Conservation (phyloP, 2,113 vertebrate species). For the Apus apus region DNA sequence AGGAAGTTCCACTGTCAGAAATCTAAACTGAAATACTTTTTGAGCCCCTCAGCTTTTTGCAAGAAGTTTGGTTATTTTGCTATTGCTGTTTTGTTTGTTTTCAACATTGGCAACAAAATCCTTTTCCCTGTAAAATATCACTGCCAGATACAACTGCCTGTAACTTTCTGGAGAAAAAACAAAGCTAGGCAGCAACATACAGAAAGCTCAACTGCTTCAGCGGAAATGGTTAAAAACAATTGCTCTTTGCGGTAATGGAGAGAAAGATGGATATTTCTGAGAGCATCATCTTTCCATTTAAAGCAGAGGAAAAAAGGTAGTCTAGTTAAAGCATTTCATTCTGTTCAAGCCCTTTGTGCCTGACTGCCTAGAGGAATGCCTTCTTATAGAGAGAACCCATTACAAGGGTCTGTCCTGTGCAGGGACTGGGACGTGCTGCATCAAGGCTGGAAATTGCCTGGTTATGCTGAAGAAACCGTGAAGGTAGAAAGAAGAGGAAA, state of each 20-base stretch:
- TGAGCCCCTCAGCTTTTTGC: not conserved
- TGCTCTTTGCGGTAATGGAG: not conserved
- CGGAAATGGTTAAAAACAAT: conserved; percentile 2
- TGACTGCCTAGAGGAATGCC: not conserved
- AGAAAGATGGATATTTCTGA: not conserved
- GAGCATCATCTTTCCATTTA: not conserved
- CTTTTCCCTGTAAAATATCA: not conserved
- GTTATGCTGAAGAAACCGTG: not conserved
- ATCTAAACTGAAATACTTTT: not conserved
- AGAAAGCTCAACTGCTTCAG: not conserved
- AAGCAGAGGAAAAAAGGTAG: not conserved
- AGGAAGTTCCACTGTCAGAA: not conserved
- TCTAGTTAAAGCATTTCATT: not conserved
- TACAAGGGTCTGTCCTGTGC: not conserved
- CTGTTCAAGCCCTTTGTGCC: conserved; percentile 5
- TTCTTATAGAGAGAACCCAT: not conserved
- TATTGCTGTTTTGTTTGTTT: not conserved
- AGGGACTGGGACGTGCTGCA: not conserved
- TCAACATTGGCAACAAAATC: not conserved
- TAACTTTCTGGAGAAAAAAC: not conserved
- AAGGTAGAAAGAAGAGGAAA: not conserved
- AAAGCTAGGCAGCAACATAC: not conserved
- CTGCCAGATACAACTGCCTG: not conserved
- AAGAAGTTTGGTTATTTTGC: not conserved
- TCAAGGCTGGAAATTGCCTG: not conserved